Conservation (phyloP, 30 jellyfish, hydroid and myxozoan genomes). For the Haliclystus octoradiatus region DNA sequence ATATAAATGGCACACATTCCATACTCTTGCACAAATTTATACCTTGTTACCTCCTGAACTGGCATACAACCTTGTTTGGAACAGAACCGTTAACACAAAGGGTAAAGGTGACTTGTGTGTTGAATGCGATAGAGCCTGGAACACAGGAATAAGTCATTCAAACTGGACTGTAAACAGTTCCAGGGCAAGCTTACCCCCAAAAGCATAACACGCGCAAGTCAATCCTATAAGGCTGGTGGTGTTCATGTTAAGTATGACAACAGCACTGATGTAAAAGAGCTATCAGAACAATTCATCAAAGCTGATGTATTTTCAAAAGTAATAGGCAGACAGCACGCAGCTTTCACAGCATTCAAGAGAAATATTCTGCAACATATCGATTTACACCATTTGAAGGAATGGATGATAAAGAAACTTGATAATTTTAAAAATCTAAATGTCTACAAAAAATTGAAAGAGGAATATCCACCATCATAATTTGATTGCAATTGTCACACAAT, state of each 20-base stretch:
- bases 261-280: not conserved
- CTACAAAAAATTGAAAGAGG: not conserved
- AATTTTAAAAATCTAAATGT: not conserved
- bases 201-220: not conserved
- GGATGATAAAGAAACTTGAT: not conserved
- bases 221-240: not conserved
- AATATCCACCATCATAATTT: too few species aligned
- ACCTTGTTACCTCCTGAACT: not conserved
- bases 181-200: not conserved
- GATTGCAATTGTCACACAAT: too few species aligned
- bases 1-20: too few species aligned
- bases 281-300: not conserved
- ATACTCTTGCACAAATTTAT: too few species aligned
- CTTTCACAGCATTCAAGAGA: not conserved
- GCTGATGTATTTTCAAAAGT: not conserved
- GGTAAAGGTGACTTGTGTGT: not conserved
- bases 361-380: slow-evolving; percentile 1
- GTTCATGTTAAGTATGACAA: not conserved
- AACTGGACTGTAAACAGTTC: not conserved
- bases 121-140: not conserved
- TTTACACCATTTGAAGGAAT: not conserved
- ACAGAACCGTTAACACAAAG: not conserved
- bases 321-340: not conserved
- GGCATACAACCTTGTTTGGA: not conserved
- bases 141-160: not conserved